Evolutionary conservation across 2,797 vertebrate species (phyloP), one percentile per base, ranked within the genome.

Genomic region (Alosa sapidissima): DNA sequence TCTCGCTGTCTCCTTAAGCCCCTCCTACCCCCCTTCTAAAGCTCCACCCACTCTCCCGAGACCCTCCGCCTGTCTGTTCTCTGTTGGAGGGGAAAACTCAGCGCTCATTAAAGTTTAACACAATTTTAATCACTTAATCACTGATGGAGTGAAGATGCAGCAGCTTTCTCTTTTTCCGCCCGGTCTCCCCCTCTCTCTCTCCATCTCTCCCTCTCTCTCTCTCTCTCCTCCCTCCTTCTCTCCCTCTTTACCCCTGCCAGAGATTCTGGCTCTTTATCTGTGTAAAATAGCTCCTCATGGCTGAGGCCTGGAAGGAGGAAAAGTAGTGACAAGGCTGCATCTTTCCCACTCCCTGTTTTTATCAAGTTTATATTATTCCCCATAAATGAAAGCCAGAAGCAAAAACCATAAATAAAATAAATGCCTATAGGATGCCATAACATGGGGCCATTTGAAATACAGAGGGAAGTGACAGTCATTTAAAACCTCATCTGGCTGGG

Each of bases 401-500:
- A 84, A 84, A 86, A 87, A 83, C 87, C 86, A 78, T 86, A 88
- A 85, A 91, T 89, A 90, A 91, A 87, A 87, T 72, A 49, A 87
- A 88, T 84, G 88, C 82, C 90, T 89, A 88, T 87, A 89, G 89
- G 85, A 88, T 90, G 89, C 88, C 89, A 91, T 92, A 91, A 91
- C 89, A 88, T 85, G 88, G 78, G 87, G 84, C 87, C 81, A 84
- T 90, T 88, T 90, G 86, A 89, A 91, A 91, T 90, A 88, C 89
- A 89, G 89, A 85, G 82, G 87, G 90, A 91, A 91, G 84, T 91
- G 91, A 90, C 90, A 90, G 89, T 94, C 92, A 93, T 92, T 93
- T 92, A 93, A 94, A 92, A 93, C 90, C 89, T 89, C 88, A 88
- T 91, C 88, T 91, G 89, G 88, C 86, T 88, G 85, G 72, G 87